These are phyloP conservation scores for Brenthis ino DNA, from an alignment of 2,888 invertebrate species.

Conservation along the genomic window DNA sequence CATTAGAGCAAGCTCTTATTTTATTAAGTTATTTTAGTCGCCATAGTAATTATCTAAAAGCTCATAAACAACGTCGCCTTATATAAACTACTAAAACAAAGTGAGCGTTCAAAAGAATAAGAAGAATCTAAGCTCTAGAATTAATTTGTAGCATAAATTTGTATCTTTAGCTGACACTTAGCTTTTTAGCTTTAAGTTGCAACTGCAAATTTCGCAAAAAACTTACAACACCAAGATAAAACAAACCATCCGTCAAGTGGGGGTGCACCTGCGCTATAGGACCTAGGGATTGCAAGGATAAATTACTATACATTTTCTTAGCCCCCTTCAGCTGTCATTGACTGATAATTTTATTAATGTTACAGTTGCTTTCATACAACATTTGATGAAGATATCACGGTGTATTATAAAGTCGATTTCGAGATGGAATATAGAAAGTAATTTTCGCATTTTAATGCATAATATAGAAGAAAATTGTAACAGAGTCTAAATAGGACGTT, in stretches of 20 bases:
- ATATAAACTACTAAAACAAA: conserved; percentile 4
- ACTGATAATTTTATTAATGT: too few species aligned
- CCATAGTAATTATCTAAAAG: too few species aligned
- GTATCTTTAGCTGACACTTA: conserved; percentile 20
- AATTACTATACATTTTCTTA: conserved; percentile 71
- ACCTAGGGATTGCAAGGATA: conserved; percentile 64
- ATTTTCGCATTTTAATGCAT: too few species aligned
- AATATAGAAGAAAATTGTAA: too few species aligned
- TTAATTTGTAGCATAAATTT: conserved; percentile 20
- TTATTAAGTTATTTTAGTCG: too few species aligned
- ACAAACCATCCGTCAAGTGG: conserved; percentile 73
- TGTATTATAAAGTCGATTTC: too few species aligned
- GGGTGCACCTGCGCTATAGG: conserved; percentile 62
- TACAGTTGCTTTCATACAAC: too few species aligned
- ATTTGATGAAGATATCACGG: too few species aligned
- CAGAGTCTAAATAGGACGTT: too few species aligned
- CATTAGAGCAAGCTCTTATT: too few species aligned
- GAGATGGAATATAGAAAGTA: too few species aligned
- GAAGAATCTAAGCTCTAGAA: conserved; percentile 6
- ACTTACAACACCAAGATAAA: conserved; percentile 57
- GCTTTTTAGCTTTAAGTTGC: conserved; percentile 46
- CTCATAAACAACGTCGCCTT: too few species aligned
- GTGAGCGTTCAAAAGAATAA: conserved; percentile 1
- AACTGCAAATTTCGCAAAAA: conserved; percentile 59
- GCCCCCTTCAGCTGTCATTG: conserved; percentile 23